A percentile compares a stretch with the other conserved stretches of the same genome.
Conservation (phyloP, 1,140 invertebrate species). For the Lucilia sericata region DNA sequence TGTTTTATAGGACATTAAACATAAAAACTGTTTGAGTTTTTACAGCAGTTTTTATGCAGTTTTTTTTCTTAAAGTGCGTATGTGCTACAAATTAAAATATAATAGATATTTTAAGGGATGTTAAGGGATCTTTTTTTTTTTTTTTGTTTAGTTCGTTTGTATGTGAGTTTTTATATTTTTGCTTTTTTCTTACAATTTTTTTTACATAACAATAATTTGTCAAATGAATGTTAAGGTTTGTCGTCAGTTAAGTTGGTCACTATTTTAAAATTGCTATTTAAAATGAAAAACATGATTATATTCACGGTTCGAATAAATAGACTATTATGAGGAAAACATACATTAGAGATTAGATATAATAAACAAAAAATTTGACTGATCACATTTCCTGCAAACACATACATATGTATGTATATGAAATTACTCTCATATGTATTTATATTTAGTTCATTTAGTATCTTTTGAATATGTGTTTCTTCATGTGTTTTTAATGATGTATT, state of each 20-base stretch:
- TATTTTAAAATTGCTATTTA: no score
- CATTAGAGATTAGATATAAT: no score
- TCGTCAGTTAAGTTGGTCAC: no score
- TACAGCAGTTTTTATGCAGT: neutral
- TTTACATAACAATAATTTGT: neutral
- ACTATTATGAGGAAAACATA: no score
- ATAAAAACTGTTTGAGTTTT: neutral
- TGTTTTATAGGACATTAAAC: slow-evolving; percentile 13
- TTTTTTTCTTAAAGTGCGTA: slow-evolving; percentile 6
- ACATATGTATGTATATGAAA: no score
- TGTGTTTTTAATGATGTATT: slow-evolving; percentile 6
- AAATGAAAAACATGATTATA: no score
- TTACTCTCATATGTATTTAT: no score
- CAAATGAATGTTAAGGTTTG: neutral
- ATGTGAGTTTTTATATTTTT: neutral
- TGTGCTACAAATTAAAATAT: slow-evolving; percentile 24
- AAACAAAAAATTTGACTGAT: no score
- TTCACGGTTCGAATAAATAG: no score
- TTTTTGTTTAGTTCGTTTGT: slow-evolving; percentile 4
- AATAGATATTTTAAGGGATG: slow-evolving; percentile 8
- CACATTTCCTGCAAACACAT: neutral
- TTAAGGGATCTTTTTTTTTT: neutral
- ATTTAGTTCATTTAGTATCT: neutral
- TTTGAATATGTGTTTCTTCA: neutral
- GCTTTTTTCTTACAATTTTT: neutral